These are phyloP conservation scores for Podarcis cretensis DNA, from an alignment of 2,113 vertebrate species.

Conservation along the genomic window DNA sequence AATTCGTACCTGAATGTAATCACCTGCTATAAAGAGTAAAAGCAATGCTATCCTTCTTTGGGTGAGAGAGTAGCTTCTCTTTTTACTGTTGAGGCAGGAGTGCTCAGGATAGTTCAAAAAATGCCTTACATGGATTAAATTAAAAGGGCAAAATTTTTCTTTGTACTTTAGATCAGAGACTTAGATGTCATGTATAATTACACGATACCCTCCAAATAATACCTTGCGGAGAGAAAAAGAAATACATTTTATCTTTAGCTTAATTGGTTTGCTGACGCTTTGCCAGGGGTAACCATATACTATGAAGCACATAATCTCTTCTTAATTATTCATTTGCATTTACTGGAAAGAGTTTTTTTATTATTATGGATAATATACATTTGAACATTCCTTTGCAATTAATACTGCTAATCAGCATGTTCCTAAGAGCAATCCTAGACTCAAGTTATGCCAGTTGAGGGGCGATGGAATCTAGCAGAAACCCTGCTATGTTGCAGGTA, in stretches of 20 bases:
- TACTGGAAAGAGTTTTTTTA: slow-evolving; percentile 6
- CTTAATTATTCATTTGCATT: slow-evolving; percentile 59
- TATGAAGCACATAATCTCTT: slow-evolving; percentile 27
- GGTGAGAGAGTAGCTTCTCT: background rate
- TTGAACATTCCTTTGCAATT: slow-evolving; percentile 29
- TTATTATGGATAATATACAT: slow-evolving; percentile 3
- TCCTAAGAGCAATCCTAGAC: background rate
- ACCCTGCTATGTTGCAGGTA: background rate
- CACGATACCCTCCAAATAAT: slow-evolving; percentile 8
- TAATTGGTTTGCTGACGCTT: slow-evolving; percentile 44
- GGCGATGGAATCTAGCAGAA: background rate
- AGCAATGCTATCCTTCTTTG: background rate
- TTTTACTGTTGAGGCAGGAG: background rate
- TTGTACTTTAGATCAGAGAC: slow-evolving; percentile 15
- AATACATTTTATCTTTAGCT: slow-evolving; percentile 29
- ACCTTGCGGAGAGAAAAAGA: background rate
- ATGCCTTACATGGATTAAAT: slow-evolving; percentile 7
- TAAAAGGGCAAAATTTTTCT: slow-evolving; percentile 23
- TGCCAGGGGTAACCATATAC: slow-evolving; percentile 50
- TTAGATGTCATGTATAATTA: slow-evolving; percentile 22
- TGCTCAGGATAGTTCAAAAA: background rate
- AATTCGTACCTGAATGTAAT: background rate
- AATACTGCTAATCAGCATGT: background rate
- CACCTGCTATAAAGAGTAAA: background rate
- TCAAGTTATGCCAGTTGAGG: background rate